Conservation (phyloP, 1,140 invertebrate species). For the Micrasema longulum region DNA sequence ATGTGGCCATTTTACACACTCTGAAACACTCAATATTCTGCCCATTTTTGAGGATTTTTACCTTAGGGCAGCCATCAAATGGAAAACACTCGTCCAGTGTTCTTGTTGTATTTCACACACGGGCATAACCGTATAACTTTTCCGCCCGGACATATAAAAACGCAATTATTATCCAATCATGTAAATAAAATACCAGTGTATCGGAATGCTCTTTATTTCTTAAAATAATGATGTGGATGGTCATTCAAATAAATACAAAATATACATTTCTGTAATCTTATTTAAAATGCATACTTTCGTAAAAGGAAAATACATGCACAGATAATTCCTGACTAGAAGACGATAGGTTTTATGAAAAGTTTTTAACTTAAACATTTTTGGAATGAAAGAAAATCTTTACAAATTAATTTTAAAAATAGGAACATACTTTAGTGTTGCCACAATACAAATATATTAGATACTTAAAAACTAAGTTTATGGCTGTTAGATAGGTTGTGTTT, state of each 20-base stretch:
- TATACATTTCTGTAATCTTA: conserved; percentile 40
- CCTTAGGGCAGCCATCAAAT: no score
- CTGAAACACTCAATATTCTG: no score
- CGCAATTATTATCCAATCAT: no score
- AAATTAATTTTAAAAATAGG: conserved; percentile 48
- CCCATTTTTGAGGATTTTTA: no score
- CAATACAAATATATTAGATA: conserved; percentile 38
- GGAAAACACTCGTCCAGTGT: no score
- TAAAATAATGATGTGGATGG: conserved; percentile 48
- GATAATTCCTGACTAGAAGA: conserved; percentile 19
- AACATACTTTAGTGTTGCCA: conserved; percentile 46
- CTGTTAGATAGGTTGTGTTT: conserved; percentile 34
- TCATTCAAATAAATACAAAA: conserved; percentile 46
- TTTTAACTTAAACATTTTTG: conserved; percentile 5
- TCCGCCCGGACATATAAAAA: no score
- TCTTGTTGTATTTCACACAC: no score
- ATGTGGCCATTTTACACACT: no score
- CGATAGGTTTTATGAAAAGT: conserved; percentile 14
- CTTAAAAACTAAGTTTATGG: conserved; percentile 43
- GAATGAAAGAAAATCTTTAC: conserved; percentile 22
- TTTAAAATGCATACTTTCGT: conserved; percentile 27
- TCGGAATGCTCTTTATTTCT: conserved; percentile 50
- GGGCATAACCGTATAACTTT: no score
- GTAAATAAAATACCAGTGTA: conserved; percentile 3
- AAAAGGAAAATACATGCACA: conserved; percentile 15